Conservation (phyloP, 2,113 vertebrate genomes). For the Mixornis gularis region DNA sequence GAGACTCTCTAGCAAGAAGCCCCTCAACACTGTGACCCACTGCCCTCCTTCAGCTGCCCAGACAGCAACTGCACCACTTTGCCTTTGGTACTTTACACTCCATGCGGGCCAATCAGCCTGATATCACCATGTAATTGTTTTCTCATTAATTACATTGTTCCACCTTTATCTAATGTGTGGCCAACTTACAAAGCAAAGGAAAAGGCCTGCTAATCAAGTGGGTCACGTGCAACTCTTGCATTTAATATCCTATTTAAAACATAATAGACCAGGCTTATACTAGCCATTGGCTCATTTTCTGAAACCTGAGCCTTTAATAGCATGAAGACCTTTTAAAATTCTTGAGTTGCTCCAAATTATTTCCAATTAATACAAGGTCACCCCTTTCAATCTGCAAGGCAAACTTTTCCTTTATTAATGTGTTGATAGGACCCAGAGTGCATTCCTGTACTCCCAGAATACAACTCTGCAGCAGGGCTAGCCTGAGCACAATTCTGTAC, state of each 20-base stretch:
- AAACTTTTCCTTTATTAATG: slow-evolving; percentile 78
- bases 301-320: slow-evolving; percentile 76
- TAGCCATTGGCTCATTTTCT: slow-evolving; percentile 73
- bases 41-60: background rate
- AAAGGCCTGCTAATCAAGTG: slow-evolving; percentile 59
- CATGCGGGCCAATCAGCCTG: accelerated
- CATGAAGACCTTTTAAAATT: slow-evolving; percentile 68
- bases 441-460: slow-evolving; percentile 69
- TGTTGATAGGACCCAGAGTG: slow-evolving; percentile 79
- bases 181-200: slow-evolving; percentile 39
- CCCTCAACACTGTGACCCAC: background rate
- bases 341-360: slow-evolving; percentile 91
- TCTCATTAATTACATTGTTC: slow-evolving; percentile 57
- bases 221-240: slow-evolving; percentile 26
- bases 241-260: slow-evolving; percentile 41
- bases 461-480: slow-evolving; percentile 75
- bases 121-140: slow-evolving; percentile 52
- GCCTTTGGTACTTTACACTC: background rate
- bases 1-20: background rate
- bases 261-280: slow-evolving; percentile 51
- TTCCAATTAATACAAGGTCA: slow-evolving; percentile 93
- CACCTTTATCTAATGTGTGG: slow-evolving; percentile 54
- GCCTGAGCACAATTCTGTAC: slow-evolving; percentile 80
- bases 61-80: background rate
- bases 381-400: slow-evolving; percentile 80